phyloP scores from a whole-genome alignment of 2,888 invertebrate species.

The Aquatica leii region DNA sequence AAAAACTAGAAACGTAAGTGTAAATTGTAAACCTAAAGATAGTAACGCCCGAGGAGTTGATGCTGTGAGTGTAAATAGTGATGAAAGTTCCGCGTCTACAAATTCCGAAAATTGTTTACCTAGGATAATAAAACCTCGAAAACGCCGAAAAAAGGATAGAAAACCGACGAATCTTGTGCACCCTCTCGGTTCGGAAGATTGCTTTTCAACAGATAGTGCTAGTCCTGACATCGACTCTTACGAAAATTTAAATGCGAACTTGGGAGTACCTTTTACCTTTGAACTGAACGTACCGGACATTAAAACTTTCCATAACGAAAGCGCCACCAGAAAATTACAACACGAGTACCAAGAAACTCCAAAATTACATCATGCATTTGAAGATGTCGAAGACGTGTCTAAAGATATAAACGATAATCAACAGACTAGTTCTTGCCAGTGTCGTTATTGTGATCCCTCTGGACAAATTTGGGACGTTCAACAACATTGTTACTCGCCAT shows the following conservation, averaged over 20 bases:
- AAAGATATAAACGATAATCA: constrained; percentile 56
- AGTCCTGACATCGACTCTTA: constrained; percentile 50
- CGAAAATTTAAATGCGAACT: constrained; percentile 11
- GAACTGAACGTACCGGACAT: constrained; percentile 3
- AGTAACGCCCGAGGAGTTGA: constrained; percentile 57
- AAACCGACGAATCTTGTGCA: constrained; percentile 67
- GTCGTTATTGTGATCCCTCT: constrained; percentile 78
- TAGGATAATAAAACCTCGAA: constrained; percentile 87
- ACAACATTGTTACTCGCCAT: constrained; percentile 64
- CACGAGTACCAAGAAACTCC: constrained; percentile 50
- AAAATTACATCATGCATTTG: constrained; percentile 59
- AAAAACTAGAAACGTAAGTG: constrained; percentile 10
- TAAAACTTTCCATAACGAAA: constrained; percentile 2
- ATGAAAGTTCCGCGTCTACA: constrained; percentile 75
- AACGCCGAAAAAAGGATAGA: constrained; percentile 88
- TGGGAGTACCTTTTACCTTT: constrained; percentile 24
- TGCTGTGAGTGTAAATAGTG: constrained; percentile 77
- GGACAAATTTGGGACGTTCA: constrained; percentile 80
- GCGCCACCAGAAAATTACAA: constrained; percentile 13
- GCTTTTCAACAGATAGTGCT: constrained; percentile 53
- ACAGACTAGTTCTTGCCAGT: constrained; percentile 69
- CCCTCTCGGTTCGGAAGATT: constrained; percentile 50
- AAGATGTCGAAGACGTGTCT: constrained; percentile 56
- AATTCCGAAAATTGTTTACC: constrained; percentile 81
- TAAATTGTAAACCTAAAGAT: constrained; percentile 43